phyloP scores from a whole-genome alignment of 1,140 invertebrate species.

The Drosophila bipectinata region DNA sequence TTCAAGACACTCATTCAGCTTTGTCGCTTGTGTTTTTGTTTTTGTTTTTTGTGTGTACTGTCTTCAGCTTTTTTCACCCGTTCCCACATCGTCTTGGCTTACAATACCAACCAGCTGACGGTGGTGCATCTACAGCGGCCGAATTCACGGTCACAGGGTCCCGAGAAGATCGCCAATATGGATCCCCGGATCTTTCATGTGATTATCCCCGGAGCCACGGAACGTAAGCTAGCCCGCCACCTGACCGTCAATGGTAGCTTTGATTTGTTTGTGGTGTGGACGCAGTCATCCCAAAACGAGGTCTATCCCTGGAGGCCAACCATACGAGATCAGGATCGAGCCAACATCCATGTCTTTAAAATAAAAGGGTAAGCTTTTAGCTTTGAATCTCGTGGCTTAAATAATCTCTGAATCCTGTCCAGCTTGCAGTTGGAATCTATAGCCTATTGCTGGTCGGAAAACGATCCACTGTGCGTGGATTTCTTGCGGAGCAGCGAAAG shows the following conservation, averaged over 20 bases:
- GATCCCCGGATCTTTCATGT: slow-evolving; percentile 87
- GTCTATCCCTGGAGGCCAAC: slow-evolving; percentile 93
- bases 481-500: slow-evolving; percentile 88
- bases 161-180: slow-evolving; percentile 87
- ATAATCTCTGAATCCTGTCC: neutral
- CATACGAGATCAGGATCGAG: slow-evolving; percentile 90
- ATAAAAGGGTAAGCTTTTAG: slow-evolving; percentile 57
- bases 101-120: slow-evolving; percentile 88
- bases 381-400: too few species aligned
- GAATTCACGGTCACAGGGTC: slow-evolving; percentile 84
- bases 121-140: slow-evolving; percentile 88
- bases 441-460: slow-evolving; percentile 88
- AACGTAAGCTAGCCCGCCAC: slow-evolving; percentile 87
- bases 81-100: slow-evolving; percentile 87
- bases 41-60: slow-evolving; percentile 22
- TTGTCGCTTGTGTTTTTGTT: slow-evolving; percentile 63
- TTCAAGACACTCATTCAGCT: slow-evolving; percentile 67
- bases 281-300: slow-evolving; percentile 90
- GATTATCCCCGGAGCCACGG: slow-evolving; percentile 86
- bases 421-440: slow-evolving; percentile 86
- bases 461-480: slow-evolving; percentile 88
- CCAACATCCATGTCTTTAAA: slow-evolving; percentile 91
- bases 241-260: slow-evolving; percentile 87
- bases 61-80: slow-evolving; percentile 87
- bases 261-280: slow-evolving; percentile 89